Evolutionary conservation across 2,113 vertebrate genomes (phyloP).

Genomic region (Hydropotes inermis): DNA sequence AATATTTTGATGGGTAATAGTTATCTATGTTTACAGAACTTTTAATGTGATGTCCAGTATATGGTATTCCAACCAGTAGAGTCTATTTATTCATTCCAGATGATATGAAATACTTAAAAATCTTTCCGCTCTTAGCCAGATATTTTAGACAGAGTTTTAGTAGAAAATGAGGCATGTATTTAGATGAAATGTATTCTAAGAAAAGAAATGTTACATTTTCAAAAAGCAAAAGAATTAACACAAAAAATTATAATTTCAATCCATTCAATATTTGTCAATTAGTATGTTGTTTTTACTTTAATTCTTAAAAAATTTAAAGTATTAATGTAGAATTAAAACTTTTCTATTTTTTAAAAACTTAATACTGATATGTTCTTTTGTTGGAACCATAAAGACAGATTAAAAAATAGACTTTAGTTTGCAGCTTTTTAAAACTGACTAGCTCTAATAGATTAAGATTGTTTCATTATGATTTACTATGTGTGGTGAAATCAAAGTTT

Average conservation of each 20-base stretch:
- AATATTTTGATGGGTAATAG: background rate
- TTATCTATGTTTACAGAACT: background rate
- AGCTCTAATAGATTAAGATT: conserved; percentile 19
- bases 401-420: background rate
- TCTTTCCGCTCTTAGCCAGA: background rate
- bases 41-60: background rate
- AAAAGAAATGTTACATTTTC: background rate
- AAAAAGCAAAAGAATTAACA: background rate
- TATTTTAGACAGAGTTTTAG: background rate
- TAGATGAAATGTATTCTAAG: conserved; percentile 4
- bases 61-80: background rate
- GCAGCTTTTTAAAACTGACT: background rate
- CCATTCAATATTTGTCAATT: background rate
- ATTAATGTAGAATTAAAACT: background rate
- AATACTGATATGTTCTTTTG: background rate
- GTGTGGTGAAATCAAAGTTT: background rate
- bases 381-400: background rate
- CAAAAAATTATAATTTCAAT: background rate
- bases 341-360: background rate
- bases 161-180: background rate
- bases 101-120: conserved; percentile 13
- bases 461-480: background rate
- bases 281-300: conserved; percentile 16
- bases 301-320: background rate
- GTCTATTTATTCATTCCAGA: conserved; percentile 19